These are phyloP conservation scores for Meghimatium bilineatum DNA, from an alignment of 2,888 invertebrate species.

Conservation along the genomic window DNA sequence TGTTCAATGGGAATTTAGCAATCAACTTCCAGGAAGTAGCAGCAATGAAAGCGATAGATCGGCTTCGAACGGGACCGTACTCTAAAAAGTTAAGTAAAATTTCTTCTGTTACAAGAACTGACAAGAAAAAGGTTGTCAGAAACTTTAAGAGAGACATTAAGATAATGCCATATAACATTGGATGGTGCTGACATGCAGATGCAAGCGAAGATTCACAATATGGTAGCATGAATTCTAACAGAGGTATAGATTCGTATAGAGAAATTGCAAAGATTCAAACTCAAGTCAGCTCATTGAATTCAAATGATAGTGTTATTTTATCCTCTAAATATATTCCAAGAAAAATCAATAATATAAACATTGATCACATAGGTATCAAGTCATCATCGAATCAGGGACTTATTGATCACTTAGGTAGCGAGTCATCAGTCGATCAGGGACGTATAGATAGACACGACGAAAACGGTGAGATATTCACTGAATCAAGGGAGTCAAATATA, in stretches of 20 bases:
- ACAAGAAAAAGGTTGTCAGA: neutral
- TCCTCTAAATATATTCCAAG: neutral
- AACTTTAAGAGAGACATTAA: neutral
- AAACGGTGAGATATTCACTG: neutral
- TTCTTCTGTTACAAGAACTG: neutral
- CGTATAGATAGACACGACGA: neutral
- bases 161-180: neutral
- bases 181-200: neutral
- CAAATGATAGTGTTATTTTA: neutral
- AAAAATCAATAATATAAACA: neutral
- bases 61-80: conserved; percentile 33
- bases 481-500: neutral
- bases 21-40: neutral
- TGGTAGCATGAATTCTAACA: neutral
- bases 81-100: conserved; percentile 1
- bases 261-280: neutral
- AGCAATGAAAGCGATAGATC: conserved; percentile 25
- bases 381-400: neutral
- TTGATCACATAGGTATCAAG: neutral
- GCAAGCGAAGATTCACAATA: neutral
- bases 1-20: neutral
- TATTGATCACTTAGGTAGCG: neutral
- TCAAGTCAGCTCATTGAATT: neutral
- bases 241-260: neutral
- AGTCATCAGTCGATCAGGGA: neutral